Base-by-base conservation (phyloP, 1,140 invertebrate species). In the Procambarus virginalis region DNA sequence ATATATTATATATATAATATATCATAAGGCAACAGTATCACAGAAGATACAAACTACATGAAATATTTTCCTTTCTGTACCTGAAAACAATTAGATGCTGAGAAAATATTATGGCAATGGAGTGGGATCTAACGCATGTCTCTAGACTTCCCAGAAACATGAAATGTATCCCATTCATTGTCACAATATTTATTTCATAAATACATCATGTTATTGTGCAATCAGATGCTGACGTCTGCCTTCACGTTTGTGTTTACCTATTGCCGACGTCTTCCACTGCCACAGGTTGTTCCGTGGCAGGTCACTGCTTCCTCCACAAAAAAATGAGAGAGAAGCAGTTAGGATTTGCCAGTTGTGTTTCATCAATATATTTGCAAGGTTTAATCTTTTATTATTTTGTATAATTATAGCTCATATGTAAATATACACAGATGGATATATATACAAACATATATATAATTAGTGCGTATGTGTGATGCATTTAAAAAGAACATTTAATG, bases 241-340 rank as follows among this genome's bases (percentile, higher is more conserved):
- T 64, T 20, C 60, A 64, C 4, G 12, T 17, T 64, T 64, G 60
- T 64, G 60, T 17, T 64, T 64, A 17, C 17, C 3, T 64, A 64
- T 17, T 64, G 60, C n/a, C 17, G 60, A 64, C 60, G 17, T 84
- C 46, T 84, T 70, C 70, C 34, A 84, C 68, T 84, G 70, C 83
- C 83, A 84, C 70, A 70, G 70, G 49, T 34, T 75, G 73, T 84
- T 68, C 49, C 83, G 51, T 17, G 83, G 83, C 83, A 84, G 20
- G 83, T 84, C 83, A 75, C 83, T 51, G 83, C 68, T 4, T 70
- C 83, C 17, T 64, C 20, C 60, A 20, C 55, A 9, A 58, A 64
- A 12, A 20, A 17, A 20, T 14, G 12, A 20, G 20, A 64, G 55
- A 12, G 55, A 0, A 12, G 55, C 55, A 58, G 55, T 58, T 58